Evolutionary conservation across 2,113 vertebrate species (phyloP).

Genomic region (Callocephalon fimbriatum): DNA sequence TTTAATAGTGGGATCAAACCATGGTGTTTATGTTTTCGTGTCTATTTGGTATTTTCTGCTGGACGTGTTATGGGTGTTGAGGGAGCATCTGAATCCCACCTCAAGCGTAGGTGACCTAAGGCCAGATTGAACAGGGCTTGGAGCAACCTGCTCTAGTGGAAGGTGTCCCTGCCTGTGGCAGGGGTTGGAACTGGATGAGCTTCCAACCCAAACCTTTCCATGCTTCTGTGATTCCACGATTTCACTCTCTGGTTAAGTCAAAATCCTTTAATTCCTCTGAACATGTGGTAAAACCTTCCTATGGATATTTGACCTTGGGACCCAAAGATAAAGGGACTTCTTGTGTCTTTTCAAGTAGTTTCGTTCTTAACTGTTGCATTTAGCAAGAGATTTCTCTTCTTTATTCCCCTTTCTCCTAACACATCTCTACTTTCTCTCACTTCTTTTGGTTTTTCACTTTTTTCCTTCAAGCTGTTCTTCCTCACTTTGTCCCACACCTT

Average conservation of each 20-base stretch:
- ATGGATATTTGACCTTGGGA: neutral
- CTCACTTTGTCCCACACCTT: neutral
- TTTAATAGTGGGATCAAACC: neutral
- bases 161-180: too few species aligned
- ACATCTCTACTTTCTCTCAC: rapidly evolving
- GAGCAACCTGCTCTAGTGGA: neutral
- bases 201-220: neutral
- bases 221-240: neutral
- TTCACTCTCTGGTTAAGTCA: neutral
- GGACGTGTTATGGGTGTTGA: neutral
- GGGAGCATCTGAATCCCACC: neutral
- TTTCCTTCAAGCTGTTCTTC: neutral
- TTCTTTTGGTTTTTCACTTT: neutral
- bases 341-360: rapidly evolving
- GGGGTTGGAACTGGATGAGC: neutral
- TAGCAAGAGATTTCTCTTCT: neutral
- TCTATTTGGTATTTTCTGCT: neutral
- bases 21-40: rapidly evolving
- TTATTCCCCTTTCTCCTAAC: neutral
- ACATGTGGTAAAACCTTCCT: rapidly evolving
- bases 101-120: neutral
- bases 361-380: neutral
- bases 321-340: neutral
- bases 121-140: neutral
- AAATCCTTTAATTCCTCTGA: neutral